Evolutionary conservation across 2,797 vertebrate species (phyloP), one percentile per base, ranked within the genome.

Genomic region (Diplodus puntazzo): DNA sequence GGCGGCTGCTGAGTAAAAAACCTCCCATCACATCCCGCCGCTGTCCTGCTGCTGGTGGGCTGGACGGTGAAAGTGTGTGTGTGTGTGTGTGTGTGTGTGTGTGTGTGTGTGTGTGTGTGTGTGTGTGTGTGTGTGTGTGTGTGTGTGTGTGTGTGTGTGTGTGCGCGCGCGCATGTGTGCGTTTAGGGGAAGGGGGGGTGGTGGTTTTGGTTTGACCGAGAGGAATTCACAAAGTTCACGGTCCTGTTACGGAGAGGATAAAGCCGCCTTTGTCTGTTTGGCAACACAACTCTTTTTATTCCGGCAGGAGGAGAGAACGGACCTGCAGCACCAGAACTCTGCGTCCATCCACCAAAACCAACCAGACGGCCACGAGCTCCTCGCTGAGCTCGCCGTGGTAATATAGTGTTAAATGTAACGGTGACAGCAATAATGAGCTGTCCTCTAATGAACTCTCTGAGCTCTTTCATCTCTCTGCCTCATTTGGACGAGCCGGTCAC

Each of bases 191-290:
- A 46, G 52, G 66, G 81, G 55, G 20, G 27, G 45, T 8, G 71
- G 49, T 14, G 60, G 63, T 43, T 73, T 69, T 57, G 69, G 48
- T 68, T 74, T 60, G 79, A 94, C 91, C 90, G 87, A 91, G 93
- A 94, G 94, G 95, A 90, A 95, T 96, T 95, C 94, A 93, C 92
- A 81, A 95, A 95, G 96, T 97, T 97, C 94, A 95, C 94, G 94
- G 94, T 96, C 95, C 92, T 95, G 93, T 97, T 96, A 95, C 73
- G 39, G 27, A 52, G 93, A 87, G 93, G 92, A 97, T 96, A 97
- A 98, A 97, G 95, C 91, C 91, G 81, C 92, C 95, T 96, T 97
- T 97, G 96, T 98, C 93, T 90, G 93, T 77, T 88, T 59, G 88
- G 93, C 93, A 94, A 95, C 92, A 95, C 96, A 96, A 94, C 94